Evolutionary conservation across 1,140 invertebrate species (phyloP), one percentile per base, ranked within the genome.

Genomic region (Aphelenchoides besseyi): DNA sequence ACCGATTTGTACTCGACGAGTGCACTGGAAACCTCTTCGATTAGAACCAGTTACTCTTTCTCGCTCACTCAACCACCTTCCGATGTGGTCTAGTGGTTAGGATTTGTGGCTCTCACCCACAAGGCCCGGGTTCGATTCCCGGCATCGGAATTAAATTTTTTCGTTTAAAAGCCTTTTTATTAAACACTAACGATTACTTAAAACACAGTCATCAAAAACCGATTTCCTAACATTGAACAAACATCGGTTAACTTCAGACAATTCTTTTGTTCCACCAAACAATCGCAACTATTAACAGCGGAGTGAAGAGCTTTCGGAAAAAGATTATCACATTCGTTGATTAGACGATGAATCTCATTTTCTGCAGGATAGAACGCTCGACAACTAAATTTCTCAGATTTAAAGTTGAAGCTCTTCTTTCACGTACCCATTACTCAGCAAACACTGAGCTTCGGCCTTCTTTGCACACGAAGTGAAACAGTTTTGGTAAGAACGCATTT

Each of bases 31-130:
- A n/a, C n/a, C n/a, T n/a, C n/a, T n/a, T n/a, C n/a, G n/a, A n/a
- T n/a, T n/a, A n/a, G n/a, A n/a, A n/a, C n/a, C n/a, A n/a, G n/a
- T n/a, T n/a, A n/a, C n/a, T n/a, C n/a, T n/a, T n/a, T n/a, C n/a
- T n/a, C n/a, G n/a, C n/a, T n/a, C n/a, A n/a, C n/a, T n/a, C n/a
- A n/a, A n/a, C n/a, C n/a, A n/a, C n/a, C n/a, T 68, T 70, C 68
- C 68, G 68, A 32, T 77, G 82, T 84, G 81, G 82, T 84, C 83
- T 84, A 84, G 83, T 78, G 90, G 90, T 88, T 90, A 90, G 90
- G 90, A 91, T 90, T 90, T 88, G 89, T 89, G 90, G 90, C 89
- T 91, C 88, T 91, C 90, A 90, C 90, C 89, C 89, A 89, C 89
- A 88, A 90, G 90, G 89, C 89, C 89, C 89, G 89, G 89, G 89